These are phyloP conservation scores for Gymnoscopelus microlampas DNA, from an alignment of 2,797 vertebrate species.

Conservation along the genomic window DNA sequence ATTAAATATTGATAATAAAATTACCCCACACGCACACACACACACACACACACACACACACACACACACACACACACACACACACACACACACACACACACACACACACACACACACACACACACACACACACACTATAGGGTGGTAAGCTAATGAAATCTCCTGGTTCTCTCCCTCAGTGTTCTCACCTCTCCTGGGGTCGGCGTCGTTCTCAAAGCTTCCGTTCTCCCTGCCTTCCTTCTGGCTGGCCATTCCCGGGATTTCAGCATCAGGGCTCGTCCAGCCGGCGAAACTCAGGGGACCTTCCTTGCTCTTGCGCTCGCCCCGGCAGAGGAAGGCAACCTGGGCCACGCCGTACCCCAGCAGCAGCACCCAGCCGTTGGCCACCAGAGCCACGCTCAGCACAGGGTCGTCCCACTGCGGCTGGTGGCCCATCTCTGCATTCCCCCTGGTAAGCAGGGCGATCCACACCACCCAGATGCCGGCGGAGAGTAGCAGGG, in stretches of 20 bases:
- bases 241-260: conserved; percentile 41
- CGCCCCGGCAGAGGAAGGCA: conserved; percentile 77
- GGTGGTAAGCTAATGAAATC: too few relatives aligned
- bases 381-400: conserved; percentile 85
- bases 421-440: neutral
- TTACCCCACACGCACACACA: too few relatives aligned
- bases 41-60: too few relatives aligned
- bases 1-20: too few relatives aligned
- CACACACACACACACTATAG: too few relatives aligned
- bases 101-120: too few relatives aligned
- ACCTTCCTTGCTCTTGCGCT: conserved; percentile 54
- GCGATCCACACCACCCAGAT: conserved; percentile 92
- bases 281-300: conserved; percentile 74
- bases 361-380: conserved; percentile 89
- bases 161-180: neutral
- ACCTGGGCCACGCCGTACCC: conserved; percentile 85
- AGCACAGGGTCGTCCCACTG: conserved; percentile 90
- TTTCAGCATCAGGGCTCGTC: conserved; percentile 62
- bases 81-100: too few relatives aligned
- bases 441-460: conserved; percentile 80
- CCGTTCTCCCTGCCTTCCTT: conserved; percentile 84
- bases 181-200: conserved; percentile 65
- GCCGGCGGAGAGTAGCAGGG: conserved; percentile 80
- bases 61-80: too few relatives aligned
- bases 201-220: conserved; percentile 79